Conservation (phyloP, 2,888 invertebrate species). For the Venusia cambrica region DNA sequence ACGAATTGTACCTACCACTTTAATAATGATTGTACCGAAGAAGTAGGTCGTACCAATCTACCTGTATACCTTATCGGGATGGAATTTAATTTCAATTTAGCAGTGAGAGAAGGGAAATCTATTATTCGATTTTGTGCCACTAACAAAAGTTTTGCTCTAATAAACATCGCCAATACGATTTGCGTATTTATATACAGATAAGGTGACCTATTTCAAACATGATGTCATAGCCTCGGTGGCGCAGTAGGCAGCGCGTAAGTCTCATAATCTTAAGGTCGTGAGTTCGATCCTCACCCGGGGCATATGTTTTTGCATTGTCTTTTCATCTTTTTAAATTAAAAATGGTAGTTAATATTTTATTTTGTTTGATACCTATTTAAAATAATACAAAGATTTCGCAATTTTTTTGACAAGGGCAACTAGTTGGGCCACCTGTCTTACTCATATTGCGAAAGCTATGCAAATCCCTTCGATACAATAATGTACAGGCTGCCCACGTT, state of each 20-base stretch:
- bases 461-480: constrained; percentile 52
- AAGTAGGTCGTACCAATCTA: too few species aligned
- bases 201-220: constrained; percentile 27
- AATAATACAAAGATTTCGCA: too few species aligned
- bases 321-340: constrained; percentile 21
- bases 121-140: constrained; percentile 5
- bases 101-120: too few species aligned
- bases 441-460: constrained; percentile 47
- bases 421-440: constrained; percentile 34
- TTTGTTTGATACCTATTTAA: too few species aligned
- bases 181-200: too few species aligned
- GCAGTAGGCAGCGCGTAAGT: constrained; percentile 95
- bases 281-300: constrained; percentile 97
- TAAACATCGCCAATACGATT: too few species aligned
- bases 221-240: constrained; percentile 84
- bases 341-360: too few species aligned
- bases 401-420: constrained; percentile 25
- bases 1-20: too few species aligned
- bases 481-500: constrained; percentile 55
- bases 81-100: too few species aligned
- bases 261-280: constrained; percentile 97
- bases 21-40: too few species aligned
- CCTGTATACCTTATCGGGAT: too few species aligned
- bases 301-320: constrained; percentile 63
- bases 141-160: too few species aligned